Evolutionary conservation across 1,140 invertebrate species (phyloP), one percentile per base, ranked within the genome.

Genomic region (Procambarus virginalis): DNA sequence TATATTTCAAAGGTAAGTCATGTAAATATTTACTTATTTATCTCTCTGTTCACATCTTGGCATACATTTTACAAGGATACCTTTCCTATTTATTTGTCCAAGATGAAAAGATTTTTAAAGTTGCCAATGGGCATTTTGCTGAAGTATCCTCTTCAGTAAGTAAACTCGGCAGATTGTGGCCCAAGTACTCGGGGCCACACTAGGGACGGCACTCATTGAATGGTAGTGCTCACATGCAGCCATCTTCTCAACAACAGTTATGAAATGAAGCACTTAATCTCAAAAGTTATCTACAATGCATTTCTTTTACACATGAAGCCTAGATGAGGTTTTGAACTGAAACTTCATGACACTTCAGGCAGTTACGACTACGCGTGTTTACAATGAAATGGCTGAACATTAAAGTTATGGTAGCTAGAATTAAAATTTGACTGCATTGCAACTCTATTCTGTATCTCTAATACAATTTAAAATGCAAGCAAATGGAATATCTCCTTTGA

Each of bases 121-220:
- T 58, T 58, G n/a, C 2, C 20, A 55, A 80, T 14, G 20, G 45
- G 20, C 8, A 78, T 20, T 49, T n/a, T 1, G 20, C 14, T n/a
- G 64, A 73, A 9, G 34, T 34, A 73, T 73, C n/a, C 68, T 20
- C 10, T 22, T 73, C 22, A 22, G 49, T 55, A 34, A 80, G 58
- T 58, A 3, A 4, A 80, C 58, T 34, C 55, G 49, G 14, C 49
- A 80, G 58, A 80, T n/a, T 34, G 2, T 80, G 20, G 51, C 34
- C 75, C 20, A 77, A 77, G 34, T 48, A 46, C 34, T 12, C 45
- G 48, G 45, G 46, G 51, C 78, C 49, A 80, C n/a, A 55, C 48
- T 34, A 80, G 78, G 78, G 78, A 80, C 78, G 78, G 78, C 78
- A 55, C 78, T 80, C 49, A 55, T 34, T 10, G 55, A 80, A 80